Percentiles rank a stretch among this genome's conserved stretches.
phyloP scores from a whole-genome alignment of 2,888 invertebrate species.

The Orthosia cruda region DNA sequence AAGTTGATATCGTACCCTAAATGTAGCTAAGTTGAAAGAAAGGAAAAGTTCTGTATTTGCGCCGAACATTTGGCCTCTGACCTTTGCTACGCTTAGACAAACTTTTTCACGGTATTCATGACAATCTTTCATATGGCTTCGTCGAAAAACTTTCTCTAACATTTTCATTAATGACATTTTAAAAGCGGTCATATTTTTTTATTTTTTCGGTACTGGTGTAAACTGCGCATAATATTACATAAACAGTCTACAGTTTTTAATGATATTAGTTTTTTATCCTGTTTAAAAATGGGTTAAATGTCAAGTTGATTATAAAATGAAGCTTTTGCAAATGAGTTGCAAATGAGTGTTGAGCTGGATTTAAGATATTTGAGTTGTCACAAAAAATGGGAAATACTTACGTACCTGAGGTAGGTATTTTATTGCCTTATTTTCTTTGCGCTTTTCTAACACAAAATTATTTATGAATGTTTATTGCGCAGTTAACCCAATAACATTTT shows the following conservation, averaged over 20 bases:
- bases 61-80: conserved; percentile 22
- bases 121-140: conserved; percentile 18
- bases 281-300: background rate
- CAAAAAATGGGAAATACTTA: background rate
- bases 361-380: background rate
- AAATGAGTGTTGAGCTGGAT: background rate
- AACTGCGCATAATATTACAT: background rate
- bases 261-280: background rate
- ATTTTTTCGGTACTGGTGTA: too few relatives aligned
- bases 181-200: background rate
- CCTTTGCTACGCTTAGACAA: conserved; percentile 24
- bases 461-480: background rate
- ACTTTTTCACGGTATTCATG: conserved; percentile 7
- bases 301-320: background rate
- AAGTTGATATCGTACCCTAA: background rate
- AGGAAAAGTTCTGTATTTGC: conserved; percentile 13
- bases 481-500: background rate
- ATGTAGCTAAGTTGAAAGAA: background rate
- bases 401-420: too few relatives aligned
- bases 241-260: background rate
- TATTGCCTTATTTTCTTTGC: too few relatives aligned
- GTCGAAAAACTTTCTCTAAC: conserved; percentile 1
- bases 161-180: background rate
- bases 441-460: background rate
- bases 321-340: background rate